phyloP scores from a whole-genome alignment of 2,113 vertebrate species.

The Morone saxatilis region DNA sequence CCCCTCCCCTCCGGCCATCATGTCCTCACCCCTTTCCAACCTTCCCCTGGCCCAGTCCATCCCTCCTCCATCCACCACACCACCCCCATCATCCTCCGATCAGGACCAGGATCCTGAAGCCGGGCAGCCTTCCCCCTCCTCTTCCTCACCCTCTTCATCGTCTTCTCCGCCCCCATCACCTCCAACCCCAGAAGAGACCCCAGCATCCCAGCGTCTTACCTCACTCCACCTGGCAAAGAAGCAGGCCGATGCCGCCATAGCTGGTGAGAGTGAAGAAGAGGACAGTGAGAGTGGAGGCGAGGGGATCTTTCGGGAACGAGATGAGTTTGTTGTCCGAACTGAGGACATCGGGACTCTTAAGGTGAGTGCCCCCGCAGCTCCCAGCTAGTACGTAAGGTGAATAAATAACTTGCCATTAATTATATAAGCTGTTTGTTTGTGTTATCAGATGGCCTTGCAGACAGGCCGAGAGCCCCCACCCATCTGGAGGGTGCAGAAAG shows the following conservation, averaged over 20 bases:
- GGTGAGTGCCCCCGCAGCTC: constrained; percentile 74
- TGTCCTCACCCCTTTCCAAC: constrained; percentile 65
- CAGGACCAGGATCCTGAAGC: constrained; percentile 67
- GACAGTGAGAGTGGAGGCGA: constrained; percentile 90
- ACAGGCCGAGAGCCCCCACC: constrained; percentile 90
- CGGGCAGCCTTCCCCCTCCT: constrained; percentile 62
- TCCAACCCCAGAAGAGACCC: constrained; percentile 83
- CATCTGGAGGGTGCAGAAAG: constrained; percentile 93
- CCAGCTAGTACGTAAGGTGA: background rate
- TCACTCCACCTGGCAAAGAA: constrained; percentile 92
- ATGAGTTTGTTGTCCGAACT: constrained; percentile 91
- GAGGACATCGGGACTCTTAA: constrained; percentile 92
- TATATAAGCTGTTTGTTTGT: constrained; percentile 8
- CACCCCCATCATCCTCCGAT: constrained; percentile 74
- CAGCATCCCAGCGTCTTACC: constrained; percentile 78
- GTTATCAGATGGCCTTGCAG: constrained; percentile 87
- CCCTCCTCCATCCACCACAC: constrained; percentile 68
- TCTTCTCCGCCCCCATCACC: constrained; percentile 75
- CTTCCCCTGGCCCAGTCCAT: constrained; percentile 67
- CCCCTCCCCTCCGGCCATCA: constrained; percentile 62
- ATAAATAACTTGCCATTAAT: background rate
- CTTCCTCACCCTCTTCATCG: constrained; percentile 70
- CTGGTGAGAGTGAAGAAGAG: constrained; percentile 91
- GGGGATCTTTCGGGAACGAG: constrained; percentile 92
- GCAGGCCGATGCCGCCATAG: constrained; percentile 89